Conservation (phyloP, 2,888 invertebrate genomes). For the Chrysina gloriosa region DNA sequence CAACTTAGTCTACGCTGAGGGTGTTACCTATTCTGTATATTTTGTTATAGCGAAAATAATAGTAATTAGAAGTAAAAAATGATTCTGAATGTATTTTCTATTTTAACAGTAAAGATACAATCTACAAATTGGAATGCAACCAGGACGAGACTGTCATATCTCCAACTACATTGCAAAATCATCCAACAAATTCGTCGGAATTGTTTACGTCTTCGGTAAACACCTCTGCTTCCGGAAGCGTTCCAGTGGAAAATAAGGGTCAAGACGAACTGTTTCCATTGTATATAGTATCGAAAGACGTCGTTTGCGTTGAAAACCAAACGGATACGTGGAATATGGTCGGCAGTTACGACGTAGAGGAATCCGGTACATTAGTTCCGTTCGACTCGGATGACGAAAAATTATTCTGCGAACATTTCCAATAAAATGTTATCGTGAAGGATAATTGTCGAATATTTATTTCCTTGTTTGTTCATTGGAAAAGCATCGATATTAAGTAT, state of each 20-base stretch:
- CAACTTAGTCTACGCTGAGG: too few relatives aligned
- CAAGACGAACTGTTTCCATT: constrained; percentile 60
- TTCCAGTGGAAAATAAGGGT: constrained; percentile 50
- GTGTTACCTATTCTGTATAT: too few relatives aligned
- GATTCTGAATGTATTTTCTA: neutral
- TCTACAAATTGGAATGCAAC: constrained; percentile 28
- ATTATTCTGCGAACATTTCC: constrained; percentile 49
- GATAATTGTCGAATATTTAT: neutral
- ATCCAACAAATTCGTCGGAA: constrained; percentile 47
- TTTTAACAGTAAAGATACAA: constrained; percentile 24
- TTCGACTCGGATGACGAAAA: constrained; percentile 49
- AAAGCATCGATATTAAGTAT: too few relatives aligned
- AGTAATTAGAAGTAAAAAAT: neutral
- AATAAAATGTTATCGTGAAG: constrained; percentile 35
- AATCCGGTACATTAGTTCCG: constrained; percentile 61
- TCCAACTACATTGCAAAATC: constrained; percentile 15
- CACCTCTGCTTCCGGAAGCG: constrained; percentile 47
- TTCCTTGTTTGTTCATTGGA: neutral
- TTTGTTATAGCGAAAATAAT: too few relatives aligned
- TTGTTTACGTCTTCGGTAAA: constrained; percentile 48
- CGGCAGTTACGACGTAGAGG: constrained; percentile 63
- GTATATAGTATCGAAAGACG: constrained; percentile 59
- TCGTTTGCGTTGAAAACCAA: constrained; percentile 55
- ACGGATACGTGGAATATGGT: constrained; percentile 62
- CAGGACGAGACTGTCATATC: constrained; percentile 5